Percentiles rank a stretch among this genome's conserved stretches.
phyloP scores from a whole-genome alignment of 2,113 vertebrate species.

The Corythoichthys intestinalis region DNA sequence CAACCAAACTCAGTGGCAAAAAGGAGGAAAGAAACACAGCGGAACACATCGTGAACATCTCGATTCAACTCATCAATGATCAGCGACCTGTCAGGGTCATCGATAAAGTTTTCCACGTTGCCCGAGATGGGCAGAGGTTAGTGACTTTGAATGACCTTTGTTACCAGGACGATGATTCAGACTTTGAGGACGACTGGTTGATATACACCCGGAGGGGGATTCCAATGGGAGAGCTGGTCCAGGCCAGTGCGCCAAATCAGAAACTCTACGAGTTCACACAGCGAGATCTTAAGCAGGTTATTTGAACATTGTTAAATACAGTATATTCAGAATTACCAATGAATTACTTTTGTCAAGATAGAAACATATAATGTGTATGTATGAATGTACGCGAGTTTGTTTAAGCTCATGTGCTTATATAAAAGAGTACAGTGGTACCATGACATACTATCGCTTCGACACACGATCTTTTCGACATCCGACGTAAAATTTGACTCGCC shows the following conservation, averaged over 20 bases:
- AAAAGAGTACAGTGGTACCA: no score
- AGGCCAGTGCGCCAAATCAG: conserved; percentile 68
- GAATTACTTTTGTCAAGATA: background rate
- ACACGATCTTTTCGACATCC: no score
- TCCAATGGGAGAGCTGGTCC: conserved; percentile 82
- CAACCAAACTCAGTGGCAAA: conserved; percentile 29
- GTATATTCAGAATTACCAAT: background rate
- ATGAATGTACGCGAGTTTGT: no score
- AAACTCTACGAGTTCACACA: conserved; percentile 85
- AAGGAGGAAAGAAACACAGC: conserved; percentile 38
- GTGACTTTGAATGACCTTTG: conserved; percentile 79
- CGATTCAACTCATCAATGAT: conserved; percentile 82
- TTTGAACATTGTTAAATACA: background rate
- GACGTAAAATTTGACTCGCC: no score
- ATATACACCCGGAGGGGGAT: conserved; percentile 82
- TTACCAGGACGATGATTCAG: conserved; percentile 80
- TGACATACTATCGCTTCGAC: no score
- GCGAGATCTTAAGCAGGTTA: conserved; percentile 71
- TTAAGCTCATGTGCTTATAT: no score
- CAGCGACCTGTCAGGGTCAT: conserved; percentile 80
- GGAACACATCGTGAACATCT: conserved; percentile 75
- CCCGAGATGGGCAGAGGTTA: conserved; percentile 74
- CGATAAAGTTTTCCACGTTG: conserved; percentile 80
- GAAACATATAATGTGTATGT: background rate
- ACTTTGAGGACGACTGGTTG: conserved; percentile 82